Evolutionary conservation across 2,797 vertebrate genomes (phyloP).

Genomic region (Alca torda): DNA sequence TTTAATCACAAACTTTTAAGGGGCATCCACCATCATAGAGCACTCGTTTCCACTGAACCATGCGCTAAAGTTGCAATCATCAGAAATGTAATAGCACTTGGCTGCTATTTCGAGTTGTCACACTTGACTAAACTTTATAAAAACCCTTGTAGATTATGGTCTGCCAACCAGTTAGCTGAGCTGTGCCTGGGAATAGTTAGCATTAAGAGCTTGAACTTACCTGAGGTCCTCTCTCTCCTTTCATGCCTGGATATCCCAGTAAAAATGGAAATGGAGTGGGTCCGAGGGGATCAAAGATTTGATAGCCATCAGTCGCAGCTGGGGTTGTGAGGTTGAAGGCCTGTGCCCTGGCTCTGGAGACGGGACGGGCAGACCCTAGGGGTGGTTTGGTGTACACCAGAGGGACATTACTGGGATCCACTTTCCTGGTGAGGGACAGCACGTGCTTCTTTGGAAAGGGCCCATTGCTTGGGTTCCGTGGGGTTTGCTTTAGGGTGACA

Average conservation of each 20-base stretch:
- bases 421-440: conserved; percentile 62
- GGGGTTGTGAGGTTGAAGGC: conserved; percentile 74
- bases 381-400: conserved; percentile 65
- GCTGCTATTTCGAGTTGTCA: neutral
- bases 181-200: neutral
- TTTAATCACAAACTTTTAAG: neutral
- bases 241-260: conserved; percentile 84
- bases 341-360: neutral
- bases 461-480: neutral
- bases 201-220: conserved; percentile 76
- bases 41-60: neutral
- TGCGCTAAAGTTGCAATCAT: neutral
- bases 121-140: neutral
- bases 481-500: conserved; percentile 32
- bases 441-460: conserved; percentile 44
- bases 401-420: conserved; percentile 59
- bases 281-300: conserved; percentile 82
- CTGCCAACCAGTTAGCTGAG: neutral
- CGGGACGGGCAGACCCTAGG: neutral
- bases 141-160: neutral
- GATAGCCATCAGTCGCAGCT: conserved; percentile 82
- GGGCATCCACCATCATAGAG: neutral
- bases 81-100: neutral
- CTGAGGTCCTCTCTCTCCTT: conserved; percentile 89
- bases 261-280: conserved; percentile 86